Evolutionary conservation across 2,888 invertebrate species (phyloP).

Genomic region (Andrena trimmerana): DNA sequence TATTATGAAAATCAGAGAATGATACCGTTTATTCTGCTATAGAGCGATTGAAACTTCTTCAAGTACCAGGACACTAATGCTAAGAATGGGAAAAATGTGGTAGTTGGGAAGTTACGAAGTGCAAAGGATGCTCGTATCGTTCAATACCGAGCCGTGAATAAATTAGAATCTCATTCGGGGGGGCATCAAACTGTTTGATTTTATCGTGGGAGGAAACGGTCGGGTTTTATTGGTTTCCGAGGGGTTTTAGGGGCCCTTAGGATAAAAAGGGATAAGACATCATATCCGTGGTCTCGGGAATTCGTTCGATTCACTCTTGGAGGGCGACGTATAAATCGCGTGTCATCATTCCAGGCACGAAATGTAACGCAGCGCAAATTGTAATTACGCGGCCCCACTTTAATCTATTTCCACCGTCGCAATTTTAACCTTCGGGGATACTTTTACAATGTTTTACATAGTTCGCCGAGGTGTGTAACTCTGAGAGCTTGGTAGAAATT

Average conservation of each 20-base stretch:
- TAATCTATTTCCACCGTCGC: constrained; percentile 2
- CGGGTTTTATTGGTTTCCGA: constrained; percentile 54
- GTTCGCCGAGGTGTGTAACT: not conserved
- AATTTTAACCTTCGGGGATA: not conserved
- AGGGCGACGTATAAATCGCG: constrained; percentile 6
- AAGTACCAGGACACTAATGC: too few species aligned
- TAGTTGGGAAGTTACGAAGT: not conserved
- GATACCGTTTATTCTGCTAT: too few species aligned
- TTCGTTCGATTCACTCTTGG: constrained; percentile 39
- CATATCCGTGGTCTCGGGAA: constrained; percentile 43
- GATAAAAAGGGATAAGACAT: constrained; percentile 54
- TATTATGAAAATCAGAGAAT: too few species aligned
- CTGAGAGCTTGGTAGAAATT: too few species aligned
- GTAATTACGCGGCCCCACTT: not conserved
- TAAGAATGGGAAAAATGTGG: not conserved
- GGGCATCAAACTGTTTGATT: constrained; percentile 45
- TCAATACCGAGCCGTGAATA: constrained; percentile 32
- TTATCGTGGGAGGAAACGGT: constrained; percentile 39
- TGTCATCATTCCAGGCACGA: constrained; percentile 24
- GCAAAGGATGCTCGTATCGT: not conserved
- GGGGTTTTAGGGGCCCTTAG: constrained; percentile 32
- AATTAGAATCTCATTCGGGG: constrained; percentile 46
- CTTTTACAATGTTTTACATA: not conserved
- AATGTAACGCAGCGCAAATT: not conserved
- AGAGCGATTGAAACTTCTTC: not conserved